Evolutionary conservation across 2,888 invertebrate species (phyloP).

Genomic region (Campopleginae sp.): DNA sequence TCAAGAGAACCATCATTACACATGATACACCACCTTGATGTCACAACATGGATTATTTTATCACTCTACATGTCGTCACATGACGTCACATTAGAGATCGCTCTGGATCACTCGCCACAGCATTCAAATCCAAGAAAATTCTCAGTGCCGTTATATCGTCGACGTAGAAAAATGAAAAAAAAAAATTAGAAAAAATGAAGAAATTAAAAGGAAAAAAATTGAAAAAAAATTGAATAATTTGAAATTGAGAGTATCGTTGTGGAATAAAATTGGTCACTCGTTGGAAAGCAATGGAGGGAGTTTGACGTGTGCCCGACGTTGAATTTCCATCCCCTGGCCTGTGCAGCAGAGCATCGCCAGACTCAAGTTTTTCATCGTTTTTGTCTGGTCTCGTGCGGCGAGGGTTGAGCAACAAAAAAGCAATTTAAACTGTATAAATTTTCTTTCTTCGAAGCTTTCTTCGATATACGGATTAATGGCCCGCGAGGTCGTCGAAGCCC

Average conservation of each 20-base stretch:
- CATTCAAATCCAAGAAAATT: too few species aligned
- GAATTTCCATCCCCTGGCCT: conserved; percentile 17
- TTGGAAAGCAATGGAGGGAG: conserved; percentile 46
- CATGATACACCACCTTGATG: too few species aligned
- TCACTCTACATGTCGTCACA: too few species aligned
- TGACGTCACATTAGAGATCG: too few species aligned
- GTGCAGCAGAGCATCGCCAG: neutral
- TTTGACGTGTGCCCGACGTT: conserved; percentile 24
- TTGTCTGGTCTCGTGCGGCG: neutral
- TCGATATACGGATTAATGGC: conserved; percentile 18
- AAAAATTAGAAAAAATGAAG: too few species aligned
- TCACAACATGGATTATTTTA: too few species aligned
- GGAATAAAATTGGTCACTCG: conserved; percentile 49
- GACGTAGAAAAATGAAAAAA: too few species aligned
- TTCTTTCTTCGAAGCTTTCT: conserved; percentile 1
- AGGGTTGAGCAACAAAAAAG: conserved; percentile 12
- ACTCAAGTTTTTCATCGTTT: conserved; percentile 14
- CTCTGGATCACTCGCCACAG: too few species aligned
- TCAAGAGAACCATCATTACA: too few species aligned
- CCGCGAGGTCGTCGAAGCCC: neutral
- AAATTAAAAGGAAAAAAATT: neutral
- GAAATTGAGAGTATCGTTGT: conserved; percentile 26
- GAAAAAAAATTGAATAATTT: neutral
- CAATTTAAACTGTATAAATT: conserved; percentile 28
- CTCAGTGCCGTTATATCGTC: too few species aligned